Base-by-base conservation (phyloP, 2,113 vertebrate genomes). In the Lophura nycthemera region DNA sequence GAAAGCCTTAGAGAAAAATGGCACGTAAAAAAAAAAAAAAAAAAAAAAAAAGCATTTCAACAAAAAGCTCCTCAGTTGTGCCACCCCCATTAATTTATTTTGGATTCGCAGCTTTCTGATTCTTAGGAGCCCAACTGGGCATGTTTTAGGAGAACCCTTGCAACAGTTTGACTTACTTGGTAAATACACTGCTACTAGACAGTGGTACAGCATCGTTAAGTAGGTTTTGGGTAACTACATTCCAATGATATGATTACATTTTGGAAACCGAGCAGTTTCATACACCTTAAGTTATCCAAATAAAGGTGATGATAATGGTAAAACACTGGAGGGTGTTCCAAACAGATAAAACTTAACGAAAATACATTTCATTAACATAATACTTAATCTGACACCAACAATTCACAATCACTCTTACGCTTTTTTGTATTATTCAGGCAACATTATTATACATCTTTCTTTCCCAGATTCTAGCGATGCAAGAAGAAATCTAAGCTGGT, bases 1-100 rank as follows among this genome's bases (percentile, higher is more conserved):
- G 82, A 94, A 95, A 88, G 72, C 25, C 65, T 92, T 76, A 43
- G 50, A 89, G 59, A 85, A 90, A 54, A 85, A 80, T 8, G 83
- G 8, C 74, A 60, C 5, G 3, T 66, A 16, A 54, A 25, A 14
- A 52, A 29, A 15, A 52, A 52, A 52, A 12, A 63, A 29, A 81
- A 48, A 48, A 21, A 48, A 27, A 27, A 52, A 64, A 30, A 78
- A 63, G 30, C 29, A 67, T 82, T 91, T 92, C 30, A 63, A 72
- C 45, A 77, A 78, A 92, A 80, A 30, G 10, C 57, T 91, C 81
- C 75, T 54, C 61, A 94, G 85, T n/a, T 84, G 61, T 6, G 9
- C n/a, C 76, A 90, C 73, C 83, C 90, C 83, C 90, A 73, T 65
- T 92, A 64, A 71, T 90, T 86, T 61, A 19, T 21, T 93, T 64